Base-by-base conservation (phyloP, 2,888 invertebrate species). In the Branchipolynoe longqiensis region DNA sequence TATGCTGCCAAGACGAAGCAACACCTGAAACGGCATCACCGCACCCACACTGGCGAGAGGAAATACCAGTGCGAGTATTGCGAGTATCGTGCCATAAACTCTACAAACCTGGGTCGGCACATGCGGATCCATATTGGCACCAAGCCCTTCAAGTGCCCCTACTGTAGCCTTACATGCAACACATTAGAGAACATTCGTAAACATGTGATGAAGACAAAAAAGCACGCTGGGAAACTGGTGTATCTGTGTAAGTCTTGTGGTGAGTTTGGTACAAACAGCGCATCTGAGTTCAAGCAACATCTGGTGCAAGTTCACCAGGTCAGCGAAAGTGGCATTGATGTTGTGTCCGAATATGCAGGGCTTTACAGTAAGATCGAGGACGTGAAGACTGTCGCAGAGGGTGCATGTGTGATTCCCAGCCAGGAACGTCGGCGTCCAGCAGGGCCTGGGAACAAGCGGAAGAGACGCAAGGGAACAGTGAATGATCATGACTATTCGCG, bases 171-270 rank as follows among this genome's bases (percentile, higher is more conserved):
- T 93, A 95, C 95, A 3, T 93, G 93, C 87, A 93, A 93, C 87
- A 92, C 92, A 0, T 92, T 97, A 96, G 98, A 97, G 93, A 98
- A 98, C 93, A 95, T 98, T 18, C 95, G 98, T 3, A 97, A 98
- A 91, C 98, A 98, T 94, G 96, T 97, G 0, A 94, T 97, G 0
- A 96, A 95, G 54, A 97, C 97, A 14, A 96, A 95, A 85, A 96
- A 96, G 83, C 98, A 98, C 94, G 95, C 95, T 0, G 97, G 97
- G 0, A 95, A 96, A 91, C 95, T 94, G 86, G 95, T 98, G 62
- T 98, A 98, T 94, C 95, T 96, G 86, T 98, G 98, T 92, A 95
- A 95, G 84, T 94, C 95, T 82, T 97, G 89, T 64, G 25, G 48
- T 2, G 31, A 86, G 14, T 96, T 94, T 92, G 94, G 94, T 54